Evolutionary conservation across 2,888 invertebrate genomes (phyloP).

Genomic region (Hylaea fasciaria): DNA sequence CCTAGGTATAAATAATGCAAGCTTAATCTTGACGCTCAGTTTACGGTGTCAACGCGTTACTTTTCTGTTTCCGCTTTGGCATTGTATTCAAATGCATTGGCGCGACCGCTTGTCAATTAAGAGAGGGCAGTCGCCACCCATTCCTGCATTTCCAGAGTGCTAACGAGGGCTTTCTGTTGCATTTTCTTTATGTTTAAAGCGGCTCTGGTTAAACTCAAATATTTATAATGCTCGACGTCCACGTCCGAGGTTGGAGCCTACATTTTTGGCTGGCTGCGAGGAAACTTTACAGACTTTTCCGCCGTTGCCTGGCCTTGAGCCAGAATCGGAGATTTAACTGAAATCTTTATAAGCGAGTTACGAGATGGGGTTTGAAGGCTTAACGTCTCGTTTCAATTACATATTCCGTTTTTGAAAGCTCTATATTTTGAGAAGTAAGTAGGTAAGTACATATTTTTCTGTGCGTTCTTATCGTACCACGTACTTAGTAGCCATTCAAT

Average conservation of each 20-base stretch:
- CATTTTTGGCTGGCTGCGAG: constrained; percentile 34
- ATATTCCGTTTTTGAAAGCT: too few relatives aligned
- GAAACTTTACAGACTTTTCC: constrained; percentile 33
- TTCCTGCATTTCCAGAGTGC: constrained; percentile 33
- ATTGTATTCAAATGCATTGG: constrained; percentile 41
- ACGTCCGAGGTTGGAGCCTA: constrained; percentile 22
- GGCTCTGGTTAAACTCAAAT: constrained; percentile 13
- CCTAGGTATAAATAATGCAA: constrained; percentile 28
- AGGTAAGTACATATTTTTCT: too few relatives aligned
- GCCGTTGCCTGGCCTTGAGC: constrained; percentile 30
- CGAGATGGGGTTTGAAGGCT: too few relatives aligned
- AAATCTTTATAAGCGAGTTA: constrained; percentile 18
- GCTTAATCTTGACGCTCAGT: constrained; percentile 23
- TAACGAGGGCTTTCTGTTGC: constrained; percentile 34
- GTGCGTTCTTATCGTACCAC: not conserved
- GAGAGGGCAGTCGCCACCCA: constrained; percentile 27
- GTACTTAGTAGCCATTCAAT: not conserved
- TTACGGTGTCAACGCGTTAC: constrained; percentile 39
- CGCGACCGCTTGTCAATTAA: constrained; percentile 40
- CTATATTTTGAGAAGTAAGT: too few relatives aligned
- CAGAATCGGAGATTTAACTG: constrained; percentile 31
- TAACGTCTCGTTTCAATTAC: too few relatives aligned
- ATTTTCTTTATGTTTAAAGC: constrained; percentile 26
- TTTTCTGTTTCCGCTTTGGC: constrained; percentile 31
- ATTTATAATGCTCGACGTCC: constrained; percentile 17